Percentiles rank a stretch among this genome's conserved stretches.
Evolutionary conservation across 1,140 invertebrate genomes (phyloP).

Genomic region (Heterodera carotae): DNA sequence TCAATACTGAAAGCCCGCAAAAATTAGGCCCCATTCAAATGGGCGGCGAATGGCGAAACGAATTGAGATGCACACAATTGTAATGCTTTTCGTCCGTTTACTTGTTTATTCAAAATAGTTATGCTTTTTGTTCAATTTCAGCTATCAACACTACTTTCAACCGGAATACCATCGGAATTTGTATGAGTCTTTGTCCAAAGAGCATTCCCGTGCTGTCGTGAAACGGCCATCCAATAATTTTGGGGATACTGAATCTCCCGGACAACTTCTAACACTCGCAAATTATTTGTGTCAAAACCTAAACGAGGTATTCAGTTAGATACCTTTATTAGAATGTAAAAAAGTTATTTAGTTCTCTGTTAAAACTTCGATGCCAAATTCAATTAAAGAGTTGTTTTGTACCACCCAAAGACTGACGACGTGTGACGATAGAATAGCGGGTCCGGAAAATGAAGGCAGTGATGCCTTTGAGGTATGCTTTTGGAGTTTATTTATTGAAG

Average conservation of each 20-base stretch:
- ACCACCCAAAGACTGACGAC: background rate
- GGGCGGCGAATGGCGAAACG: background rate
- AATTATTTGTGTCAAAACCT: conserved; percentile 7
- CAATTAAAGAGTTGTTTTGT: conserved; percentile 21
- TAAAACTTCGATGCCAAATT: conserved; percentile 16
- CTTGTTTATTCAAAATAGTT: background rate
- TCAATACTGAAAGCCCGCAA: background rate
- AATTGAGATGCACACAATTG: background rate
- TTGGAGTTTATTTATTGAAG: background rate
- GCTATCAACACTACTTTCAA: conserved; percentile 39
- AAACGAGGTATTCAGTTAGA: background rate
- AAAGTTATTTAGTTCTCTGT: conserved; percentile 19
- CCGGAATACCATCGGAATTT: conserved; percentile 32
- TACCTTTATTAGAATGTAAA: background rate
- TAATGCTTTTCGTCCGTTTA: background rate
- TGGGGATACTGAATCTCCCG: conserved; percentile 14
- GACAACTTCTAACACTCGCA: conserved; percentile 19
- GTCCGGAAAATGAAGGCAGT: background rate
- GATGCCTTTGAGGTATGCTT: background rate
- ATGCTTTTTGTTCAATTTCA: conserved; percentile 14
- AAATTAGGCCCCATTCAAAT: background rate
- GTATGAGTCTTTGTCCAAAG: conserved; percentile 8
- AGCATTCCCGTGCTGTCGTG: background rate
- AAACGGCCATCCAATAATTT: background rate
- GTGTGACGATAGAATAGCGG: background rate